Base-by-base conservation (phyloP, 2,888 invertebrate species). In the Omphaloscelis lunosa region DNA sequence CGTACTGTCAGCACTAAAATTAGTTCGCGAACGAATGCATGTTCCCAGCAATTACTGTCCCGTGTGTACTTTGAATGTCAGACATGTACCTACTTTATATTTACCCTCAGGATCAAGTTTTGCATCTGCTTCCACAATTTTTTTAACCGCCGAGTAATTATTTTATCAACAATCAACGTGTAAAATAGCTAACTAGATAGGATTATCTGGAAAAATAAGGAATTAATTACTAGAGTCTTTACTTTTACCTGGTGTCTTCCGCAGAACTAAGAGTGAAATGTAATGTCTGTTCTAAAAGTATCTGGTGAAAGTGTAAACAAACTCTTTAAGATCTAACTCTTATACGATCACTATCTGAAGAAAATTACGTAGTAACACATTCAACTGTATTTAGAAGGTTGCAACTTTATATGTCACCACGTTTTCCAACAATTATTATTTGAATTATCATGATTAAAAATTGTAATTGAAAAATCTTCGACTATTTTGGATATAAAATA, bases 11-110 rank as follows among this genome's bases (percentile, higher is more conserved):
- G 41, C 17, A 29, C 56, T 61, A 34, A 61, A 69, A 75, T 79
- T 80, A 68, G 23, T 75, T 65, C 6, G 39, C 29, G 56, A 72
- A 53, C 29, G 63, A 69, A 53, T 48, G 75, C 59, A 34, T 48
- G 72, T 56, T 59, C 72, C 72, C 61, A 69, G 65, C 48, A 77
- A 82, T 82, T 77, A 81, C 15, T 53, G 58, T 62, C 23, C 48
- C 39, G 27, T 61, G 29, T 59, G 11, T 17, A 67, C 12, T 56
- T 53, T 71, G 39, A 83, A 83, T 83, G 83, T 71, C 83, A 82
- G 23, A 17, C n/a, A 58, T 53, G 15, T 53, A 45, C n/a, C n/a
- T n/a, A n/a, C 23, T 12, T 48, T 61, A 51, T 48, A 45, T 65
- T n/a, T n/a, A 53, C 11, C 27, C 29, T 63, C 45, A 69, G 20